Evolutionary conservation across 2,888 invertebrate genomes (phyloP).

Genomic region (Limenitis camilla): DNA sequence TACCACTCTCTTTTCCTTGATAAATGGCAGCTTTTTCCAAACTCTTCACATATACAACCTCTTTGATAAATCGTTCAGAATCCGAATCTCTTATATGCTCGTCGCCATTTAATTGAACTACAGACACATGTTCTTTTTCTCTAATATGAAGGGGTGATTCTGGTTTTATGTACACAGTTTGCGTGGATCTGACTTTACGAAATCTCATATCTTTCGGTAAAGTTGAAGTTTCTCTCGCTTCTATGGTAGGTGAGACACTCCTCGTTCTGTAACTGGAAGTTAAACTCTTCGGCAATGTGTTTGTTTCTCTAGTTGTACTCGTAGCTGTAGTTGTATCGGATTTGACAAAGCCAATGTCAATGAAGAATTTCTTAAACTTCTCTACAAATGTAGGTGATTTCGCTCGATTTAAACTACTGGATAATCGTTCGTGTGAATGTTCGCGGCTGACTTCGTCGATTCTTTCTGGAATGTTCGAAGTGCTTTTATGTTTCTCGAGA

Average conservation of each 20-base stretch:
- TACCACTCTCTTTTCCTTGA: slow-evolving; percentile 54
- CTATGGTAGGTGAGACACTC: slow-evolving; percentile 48
- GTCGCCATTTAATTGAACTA: slow-evolving; percentile 58
- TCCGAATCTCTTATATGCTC: slow-evolving; percentile 44
- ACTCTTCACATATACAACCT: slow-evolving; percentile 51
- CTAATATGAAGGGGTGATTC: slow-evolving; percentile 43
- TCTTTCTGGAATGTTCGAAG: slow-evolving; percentile 61
- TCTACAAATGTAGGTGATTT: slow-evolving; percentile 67
- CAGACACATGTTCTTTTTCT: slow-evolving; percentile 57
- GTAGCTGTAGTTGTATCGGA: slow-evolving; percentile 38
- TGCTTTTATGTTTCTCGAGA: slow-evolving; percentile 61
- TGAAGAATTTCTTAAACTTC: slow-evolving; percentile 65
- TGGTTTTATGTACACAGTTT: slow-evolving; percentile 60
- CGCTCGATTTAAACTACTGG: slow-evolving; percentile 56
- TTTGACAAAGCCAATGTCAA: slow-evolving; percentile 59
- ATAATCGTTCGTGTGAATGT: slow-evolving; percentile 48
- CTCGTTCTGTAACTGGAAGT: slow-evolving; percentile 53
- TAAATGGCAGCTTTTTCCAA: slow-evolving; percentile 57
- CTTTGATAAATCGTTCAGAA: slow-evolving; percentile 45
- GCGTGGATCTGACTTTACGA: slow-evolving; percentile 57
- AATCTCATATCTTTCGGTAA: slow-evolving; percentile 68
- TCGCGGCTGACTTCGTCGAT: slow-evolving; percentile 56
- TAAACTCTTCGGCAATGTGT: slow-evolving; percentile 55
- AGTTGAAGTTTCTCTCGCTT: slow-evolving; percentile 53
- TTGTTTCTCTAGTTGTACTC: slow-evolving; percentile 29